phyloP scores from a whole-genome alignment of 2,888 invertebrate species.

The Perizoma flavofasciatum region DNA sequence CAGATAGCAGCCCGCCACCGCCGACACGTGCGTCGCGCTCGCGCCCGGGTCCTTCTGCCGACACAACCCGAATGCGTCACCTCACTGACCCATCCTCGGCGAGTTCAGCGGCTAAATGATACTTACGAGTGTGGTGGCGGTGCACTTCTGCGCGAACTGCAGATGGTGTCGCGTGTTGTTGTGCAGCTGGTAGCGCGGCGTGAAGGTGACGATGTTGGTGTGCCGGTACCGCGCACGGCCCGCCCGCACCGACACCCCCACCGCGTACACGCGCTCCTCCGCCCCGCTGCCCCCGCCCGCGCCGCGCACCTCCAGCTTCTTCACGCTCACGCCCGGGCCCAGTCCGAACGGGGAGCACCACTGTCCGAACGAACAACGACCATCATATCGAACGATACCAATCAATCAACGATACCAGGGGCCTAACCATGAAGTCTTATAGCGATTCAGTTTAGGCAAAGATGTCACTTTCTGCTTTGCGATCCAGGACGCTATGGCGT shows the following conservation, averaged over 20 bases:
- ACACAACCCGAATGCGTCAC: not conserved
- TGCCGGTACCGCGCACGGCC: constrained; percentile 95
- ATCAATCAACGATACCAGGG: too few relatives aligned
- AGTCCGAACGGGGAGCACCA: constrained; percentile 95
- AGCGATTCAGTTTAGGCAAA: too few relatives aligned
- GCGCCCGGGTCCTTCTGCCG: constrained; percentile 86
- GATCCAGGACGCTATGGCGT: too few relatives aligned
- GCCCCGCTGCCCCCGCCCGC: constrained; percentile 69
- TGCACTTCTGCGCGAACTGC: constrained; percentile 95
- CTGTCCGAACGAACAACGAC: constrained; percentile 55
- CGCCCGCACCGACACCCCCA: constrained; percentile 94
- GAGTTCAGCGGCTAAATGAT: not conserved
- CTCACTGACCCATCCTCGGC: not conserved
- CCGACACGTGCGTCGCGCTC: constrained; percentile 88
- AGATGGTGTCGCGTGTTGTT: constrained; percentile 92
- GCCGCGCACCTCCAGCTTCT: constrained; percentile 79
- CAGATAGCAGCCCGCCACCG: constrained; percentile 94
- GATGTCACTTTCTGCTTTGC: too few relatives aligned
- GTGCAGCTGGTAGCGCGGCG: constrained; percentile 96
- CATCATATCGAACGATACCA: too few relatives aligned
- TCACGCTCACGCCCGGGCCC: constrained; percentile 90
- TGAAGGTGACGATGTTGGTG: constrained; percentile 96
- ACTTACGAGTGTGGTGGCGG: constrained; percentile 88
- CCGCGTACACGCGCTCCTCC: constrained; percentile 88
- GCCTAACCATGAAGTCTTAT: too few relatives aligned